Evolutionary conservation across 1,140 invertebrate species (phyloP).

Genomic region (Meloidogyne exigua): DNA sequence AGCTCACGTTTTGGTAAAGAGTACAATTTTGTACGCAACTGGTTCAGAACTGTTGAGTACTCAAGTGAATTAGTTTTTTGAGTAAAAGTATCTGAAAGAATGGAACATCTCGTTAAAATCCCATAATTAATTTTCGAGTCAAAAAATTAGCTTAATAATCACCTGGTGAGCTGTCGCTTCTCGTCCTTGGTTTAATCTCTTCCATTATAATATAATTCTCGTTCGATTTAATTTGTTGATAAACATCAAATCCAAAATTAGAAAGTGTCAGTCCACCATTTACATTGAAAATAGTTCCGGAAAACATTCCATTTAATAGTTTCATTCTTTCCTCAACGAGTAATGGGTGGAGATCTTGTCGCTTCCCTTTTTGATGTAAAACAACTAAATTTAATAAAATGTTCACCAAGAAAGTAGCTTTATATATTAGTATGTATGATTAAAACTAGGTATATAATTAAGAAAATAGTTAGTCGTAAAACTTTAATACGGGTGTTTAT

Average conservation of each 20-base stretch:
- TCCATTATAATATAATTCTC: conserved; percentile 47
- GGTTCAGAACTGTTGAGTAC: conserved; percentile 9
- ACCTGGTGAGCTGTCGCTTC: background rate
- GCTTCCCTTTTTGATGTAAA: conserved; percentile 45
- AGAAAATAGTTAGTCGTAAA: too few relatives aligned
- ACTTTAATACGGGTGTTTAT: too few relatives aligned
- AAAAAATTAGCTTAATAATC: background rate
- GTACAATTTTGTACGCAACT: conserved; percentile 3
- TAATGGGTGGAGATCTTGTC: conserved; percentile 32
- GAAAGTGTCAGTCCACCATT: conserved; percentile 41
- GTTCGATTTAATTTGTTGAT: conserved; percentile 30
- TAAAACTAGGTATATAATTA: too few relatives aligned
- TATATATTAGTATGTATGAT: too few relatives aligned
- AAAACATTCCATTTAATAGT: conserved; percentile 41
- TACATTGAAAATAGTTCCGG: conserved; percentile 35
- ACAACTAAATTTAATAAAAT: conserved; percentile 42
- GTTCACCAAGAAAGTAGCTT: background rate
- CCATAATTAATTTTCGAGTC: background rate
- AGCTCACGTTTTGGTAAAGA: conserved; percentile 3
- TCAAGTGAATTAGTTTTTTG: background rate
- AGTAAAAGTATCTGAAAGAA: background rate
- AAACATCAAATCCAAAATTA: conserved; percentile 40
- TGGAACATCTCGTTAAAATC: background rate
- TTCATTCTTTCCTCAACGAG: conserved; percentile 33
- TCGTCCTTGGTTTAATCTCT: conserved; percentile 36